These are phyloP conservation scores for Ptilodon capucinus DNA, from an alignment of 2,888 invertebrate species.

Conservation along the genomic window DNA sequence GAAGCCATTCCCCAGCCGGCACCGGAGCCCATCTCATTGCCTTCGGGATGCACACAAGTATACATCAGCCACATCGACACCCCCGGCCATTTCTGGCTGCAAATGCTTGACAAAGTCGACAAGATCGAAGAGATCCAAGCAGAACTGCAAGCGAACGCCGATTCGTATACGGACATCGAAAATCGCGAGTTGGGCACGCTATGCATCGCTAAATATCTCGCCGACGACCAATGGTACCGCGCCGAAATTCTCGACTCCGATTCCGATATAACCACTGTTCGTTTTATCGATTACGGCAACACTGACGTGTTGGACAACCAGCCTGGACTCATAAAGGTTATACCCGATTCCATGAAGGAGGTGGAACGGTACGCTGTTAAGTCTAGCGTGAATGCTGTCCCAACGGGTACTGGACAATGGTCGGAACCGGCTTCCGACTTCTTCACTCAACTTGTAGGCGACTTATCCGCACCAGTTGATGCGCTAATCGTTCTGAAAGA, in stretches of 20 bases:
- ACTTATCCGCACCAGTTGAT: slow-evolving; percentile 73
- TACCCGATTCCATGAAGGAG: slow-evolving; percentile 83
- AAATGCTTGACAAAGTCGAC: slow-evolving; percentile 81
- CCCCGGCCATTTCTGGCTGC: slow-evolving; percentile 90
- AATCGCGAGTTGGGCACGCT: slow-evolving; percentile 83
- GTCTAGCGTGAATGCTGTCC: slow-evolving; percentile 86
- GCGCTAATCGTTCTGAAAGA: slow-evolving; percentile 82
- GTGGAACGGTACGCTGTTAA: slow-evolving; percentile 83
- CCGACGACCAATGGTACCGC: slow-evolving; percentile 95
- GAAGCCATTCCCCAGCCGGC: slow-evolving; percentile 47
- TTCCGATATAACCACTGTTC: slow-evolving; percentile 88
- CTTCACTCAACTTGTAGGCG: slow-evolving; percentile 77
- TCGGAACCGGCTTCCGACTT: slow-evolving; percentile 84
- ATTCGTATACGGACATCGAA: slow-evolving; percentile 76
- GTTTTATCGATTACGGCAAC: slow-evolving; percentile 91
- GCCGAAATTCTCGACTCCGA: slow-evolving; percentile 93
- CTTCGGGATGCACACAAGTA: slow-evolving; percentile 71
- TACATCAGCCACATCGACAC: slow-evolving; percentile 88
- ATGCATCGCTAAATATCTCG: slow-evolving; percentile 91
- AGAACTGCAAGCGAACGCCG: slow-evolving; percentile 83
- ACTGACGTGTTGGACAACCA: slow-evolving; percentile 88
- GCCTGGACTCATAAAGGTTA: slow-evolving; percentile 82
- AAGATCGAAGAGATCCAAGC: slow-evolving; percentile 84
- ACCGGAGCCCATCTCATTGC: slow-evolving; percentile 60
- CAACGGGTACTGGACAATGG: slow-evolving; percentile 85